phyloP scores from a whole-genome alignment of 1,140 invertebrate genomes.

The Polyergus mexicanus region DNA sequence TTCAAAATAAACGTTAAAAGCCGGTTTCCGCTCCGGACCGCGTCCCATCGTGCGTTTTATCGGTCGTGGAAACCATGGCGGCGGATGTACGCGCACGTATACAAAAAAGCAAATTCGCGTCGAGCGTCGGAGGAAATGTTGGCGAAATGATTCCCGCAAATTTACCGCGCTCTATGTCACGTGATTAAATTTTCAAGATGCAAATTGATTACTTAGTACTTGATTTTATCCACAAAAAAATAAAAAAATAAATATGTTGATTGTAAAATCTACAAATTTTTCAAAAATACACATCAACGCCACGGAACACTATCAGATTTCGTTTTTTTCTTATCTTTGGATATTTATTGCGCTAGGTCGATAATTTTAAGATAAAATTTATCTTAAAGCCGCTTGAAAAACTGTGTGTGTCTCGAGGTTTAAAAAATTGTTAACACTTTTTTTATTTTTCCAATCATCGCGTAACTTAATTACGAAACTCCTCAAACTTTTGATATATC shows the following conservation, averaged over 20 bases:
- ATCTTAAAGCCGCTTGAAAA: neutral
- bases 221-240: neutral
- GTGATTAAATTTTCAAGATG: neutral
- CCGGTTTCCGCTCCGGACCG: constrained; percentile 23
- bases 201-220: neutral
- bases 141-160: constrained; percentile 34
- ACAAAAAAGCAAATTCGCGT: constrained; percentile 49
- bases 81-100: constrained; percentile 30
- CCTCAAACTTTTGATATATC: neutral
- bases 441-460: neutral
- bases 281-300: neutral
- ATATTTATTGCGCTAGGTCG: neutral
- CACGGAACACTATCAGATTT: neutral
- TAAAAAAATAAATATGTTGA: neutral
- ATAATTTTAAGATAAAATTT: constrained; percentile 18
- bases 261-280: neutral
- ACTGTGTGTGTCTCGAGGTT: neutral
- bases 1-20: constrained; percentile 65
- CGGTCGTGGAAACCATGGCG: constrained; percentile 21
- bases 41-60: constrained; percentile 34
- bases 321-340: neutral
- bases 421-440: neutral
- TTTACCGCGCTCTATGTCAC: constrained; percentile 15
- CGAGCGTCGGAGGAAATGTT: constrained; percentile 14
- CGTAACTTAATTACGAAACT: neutral